Percentiles rank a stretch among this genome's conserved stretches.
phyloP scores from a whole-genome alignment of 1,140 invertebrate species.

The Pseudomyrmex cubaensis region DNA sequence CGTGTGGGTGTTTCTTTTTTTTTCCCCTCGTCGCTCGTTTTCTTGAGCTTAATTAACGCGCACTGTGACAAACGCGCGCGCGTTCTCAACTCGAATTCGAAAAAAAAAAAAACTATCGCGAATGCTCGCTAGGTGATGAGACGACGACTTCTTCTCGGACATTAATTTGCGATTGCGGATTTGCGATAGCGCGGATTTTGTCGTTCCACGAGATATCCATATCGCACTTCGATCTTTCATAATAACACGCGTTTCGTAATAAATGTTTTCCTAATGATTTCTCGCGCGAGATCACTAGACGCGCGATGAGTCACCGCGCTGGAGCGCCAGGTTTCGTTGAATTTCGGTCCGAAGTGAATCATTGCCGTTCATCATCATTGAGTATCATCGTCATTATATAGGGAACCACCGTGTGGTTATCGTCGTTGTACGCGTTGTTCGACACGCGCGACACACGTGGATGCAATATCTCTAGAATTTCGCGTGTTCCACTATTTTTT shows the following conservation, averaged over 20 bases:
- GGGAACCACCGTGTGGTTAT: conserved; percentile 17
- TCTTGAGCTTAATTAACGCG: too few relatives aligned
- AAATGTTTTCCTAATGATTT: background rate
- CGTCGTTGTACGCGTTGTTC: conserved; percentile 1
- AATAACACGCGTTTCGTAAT: background rate
- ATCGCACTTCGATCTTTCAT: background rate
- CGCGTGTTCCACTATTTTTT: background rate
- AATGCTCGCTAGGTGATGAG: too few relatives aligned
- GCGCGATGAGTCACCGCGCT: conserved; percentile 60
- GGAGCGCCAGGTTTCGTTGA: conserved; percentile 65
- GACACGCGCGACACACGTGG: background rate
- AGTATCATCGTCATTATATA: background rate
- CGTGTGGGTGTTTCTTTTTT: too few relatives aligned
- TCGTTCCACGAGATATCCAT: too few relatives aligned
- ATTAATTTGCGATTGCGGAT: too few relatives aligned
- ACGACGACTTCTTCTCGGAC: too few relatives aligned
- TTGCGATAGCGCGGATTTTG: too few relatives aligned
- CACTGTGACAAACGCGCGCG: too few relatives aligned
- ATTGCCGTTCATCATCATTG: conserved; percentile 49
- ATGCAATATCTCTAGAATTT: conserved; percentile 22
- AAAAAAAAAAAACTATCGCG: too few relatives aligned
- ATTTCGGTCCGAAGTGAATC: conserved; percentile 61
- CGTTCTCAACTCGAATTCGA: too few relatives aligned
- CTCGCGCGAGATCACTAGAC: background rate
- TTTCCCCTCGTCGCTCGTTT: too few relatives aligned